phyloP scores from a whole-genome alignment of 1,140 invertebrate genomes.

The Tribolium madens region DNA sequence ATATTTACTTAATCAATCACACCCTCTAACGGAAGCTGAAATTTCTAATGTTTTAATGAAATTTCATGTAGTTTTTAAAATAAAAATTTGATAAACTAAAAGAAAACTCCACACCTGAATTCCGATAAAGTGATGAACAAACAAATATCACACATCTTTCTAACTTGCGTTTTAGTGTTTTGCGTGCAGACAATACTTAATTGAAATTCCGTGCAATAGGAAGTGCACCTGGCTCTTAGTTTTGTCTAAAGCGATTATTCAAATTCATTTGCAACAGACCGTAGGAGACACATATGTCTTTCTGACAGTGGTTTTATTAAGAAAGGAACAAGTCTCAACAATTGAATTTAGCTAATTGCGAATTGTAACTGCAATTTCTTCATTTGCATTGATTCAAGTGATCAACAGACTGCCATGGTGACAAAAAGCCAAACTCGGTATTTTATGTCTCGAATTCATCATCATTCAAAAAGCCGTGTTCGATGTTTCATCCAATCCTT shows the following conservation, averaged over 20 bases:
- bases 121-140: too few species aligned
- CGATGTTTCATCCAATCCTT: slow-evolving; percentile 19
- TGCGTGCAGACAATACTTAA: neutral
- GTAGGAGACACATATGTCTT: neutral
- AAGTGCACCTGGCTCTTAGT: neutral
- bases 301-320: neutral
- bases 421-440: neutral
- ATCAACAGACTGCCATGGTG: too few species aligned
- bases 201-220: neutral
- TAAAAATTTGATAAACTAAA: neutral
- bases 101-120: too few species aligned
- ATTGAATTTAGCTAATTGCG: neutral
- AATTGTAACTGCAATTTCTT: neutral
- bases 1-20: slow-evolving; percentile 37
- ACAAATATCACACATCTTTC: neutral
- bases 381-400: neutral
- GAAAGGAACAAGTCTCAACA: neutral
- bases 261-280: neutral
- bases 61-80: neutral
- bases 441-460: slow-evolving; percentile 8
- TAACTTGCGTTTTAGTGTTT: neutral
- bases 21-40: neutral
- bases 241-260: neutral
- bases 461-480: slow-evolving; percentile 26
- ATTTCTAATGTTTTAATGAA: too few species aligned